Evolutionary conservation across 37 sponge, comb jelly and placozoan genomes (phyloP), one percentile per base, ranked within the genome.

Genomic region (Cladorhizidae sp.): DNA sequence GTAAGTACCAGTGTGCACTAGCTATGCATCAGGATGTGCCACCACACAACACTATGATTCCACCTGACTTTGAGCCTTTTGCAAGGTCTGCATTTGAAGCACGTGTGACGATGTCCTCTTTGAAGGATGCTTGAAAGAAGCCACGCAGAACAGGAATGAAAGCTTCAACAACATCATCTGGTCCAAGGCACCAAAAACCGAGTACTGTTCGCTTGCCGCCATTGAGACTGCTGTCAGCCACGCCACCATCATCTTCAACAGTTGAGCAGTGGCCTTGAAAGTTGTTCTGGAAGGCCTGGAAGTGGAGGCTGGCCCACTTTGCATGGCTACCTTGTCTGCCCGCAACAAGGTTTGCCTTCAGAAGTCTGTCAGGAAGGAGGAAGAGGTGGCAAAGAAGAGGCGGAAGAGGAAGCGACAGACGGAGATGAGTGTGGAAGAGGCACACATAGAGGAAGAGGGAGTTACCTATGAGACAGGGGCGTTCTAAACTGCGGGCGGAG

Each of bases 211-310:
- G n/a, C n/a, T n/a, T n/a, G n/a, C n/a, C n/a, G n/a, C n/a, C n/a
- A n/a, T n/a, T n/a, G n/a, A n/a, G n/a, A 63, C 40, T 61, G 78
- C 78, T 37, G 36, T 37, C 25, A 63, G 78, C 31, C 64, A 64
- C 17, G 41, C 78, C 14, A 65, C n/a, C 6, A 77, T 77, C 21
- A 49, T 77, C 31, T 77, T 77, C 65, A 77, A 64, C 78, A 56
- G 36, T 40, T 42, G 78, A n/a, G 26, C 37, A 3, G 65, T 12
- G 52, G 54, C 74, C 32, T 50, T 73, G 56, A 22, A 12, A 5
- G 14, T 6, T 9, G 29, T 73, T 25, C 43, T 50, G 54, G 74
- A 73, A 11, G 8, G 37, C 15, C 40, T 69, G 12, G 38, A 41
- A 23, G 35, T 73, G 7, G 28, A 43, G 6, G 29, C 55, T 73